Evolutionary conservation across 2,113 vertebrate species (phyloP).

Genomic region (Amphilophus citrinellus): DNA sequence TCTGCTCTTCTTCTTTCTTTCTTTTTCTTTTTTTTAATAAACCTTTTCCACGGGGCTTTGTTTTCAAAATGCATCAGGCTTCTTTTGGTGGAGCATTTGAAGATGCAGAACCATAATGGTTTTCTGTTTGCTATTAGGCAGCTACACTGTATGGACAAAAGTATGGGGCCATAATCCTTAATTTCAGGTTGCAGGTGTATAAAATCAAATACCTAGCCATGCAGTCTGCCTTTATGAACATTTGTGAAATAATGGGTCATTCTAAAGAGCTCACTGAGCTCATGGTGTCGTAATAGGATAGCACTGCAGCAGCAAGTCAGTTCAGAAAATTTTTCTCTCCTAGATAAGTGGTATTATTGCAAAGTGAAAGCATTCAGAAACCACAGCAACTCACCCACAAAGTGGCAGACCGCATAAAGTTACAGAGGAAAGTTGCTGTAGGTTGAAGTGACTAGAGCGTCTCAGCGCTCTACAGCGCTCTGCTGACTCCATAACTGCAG

Average conservation of each 20-base stretch:
- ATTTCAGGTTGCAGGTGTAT: not conserved
- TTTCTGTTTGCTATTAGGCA: not conserved
- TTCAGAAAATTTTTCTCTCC: not conserved
- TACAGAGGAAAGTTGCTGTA: not conserved
- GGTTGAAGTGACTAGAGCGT: not conserved
- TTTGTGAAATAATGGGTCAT: not conserved
- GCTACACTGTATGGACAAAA: not conserved
- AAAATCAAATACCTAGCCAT: not conserved
- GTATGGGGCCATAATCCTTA: not conserved
- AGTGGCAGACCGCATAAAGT: not conserved
- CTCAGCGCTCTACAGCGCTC: not conserved
- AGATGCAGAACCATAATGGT: not conserved
- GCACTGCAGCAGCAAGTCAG: not conserved
- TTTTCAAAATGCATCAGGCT: not conserved
- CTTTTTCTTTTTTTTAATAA: too few relatives aligned
- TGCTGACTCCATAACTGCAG: not conserved
- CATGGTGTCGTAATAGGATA: not conserved
- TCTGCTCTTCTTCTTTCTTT: not conserved
- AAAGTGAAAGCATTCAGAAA: not conserved
- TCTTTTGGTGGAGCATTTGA: not conserved
- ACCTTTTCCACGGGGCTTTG: not conserved
- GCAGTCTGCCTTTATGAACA: not conserved
- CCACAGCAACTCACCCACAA: not conserved
- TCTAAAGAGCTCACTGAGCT: not conserved
- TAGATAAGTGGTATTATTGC: not conserved